phyloP scores from a whole-genome alignment of 2,888 invertebrate genomes.

The Noctua comes region DNA sequence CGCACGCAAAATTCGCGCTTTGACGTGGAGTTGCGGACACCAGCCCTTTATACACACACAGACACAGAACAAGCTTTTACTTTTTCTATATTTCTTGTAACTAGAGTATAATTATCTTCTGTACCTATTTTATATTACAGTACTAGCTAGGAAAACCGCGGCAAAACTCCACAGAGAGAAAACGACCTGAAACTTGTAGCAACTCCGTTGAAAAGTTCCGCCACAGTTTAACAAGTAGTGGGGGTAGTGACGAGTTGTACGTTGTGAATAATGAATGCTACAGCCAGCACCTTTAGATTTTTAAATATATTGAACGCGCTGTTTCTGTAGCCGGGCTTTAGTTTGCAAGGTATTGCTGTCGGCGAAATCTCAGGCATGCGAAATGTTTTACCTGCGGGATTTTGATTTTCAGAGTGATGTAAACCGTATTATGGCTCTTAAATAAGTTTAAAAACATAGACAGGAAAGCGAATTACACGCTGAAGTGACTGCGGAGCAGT shows the following conservation, averaged over 20 bases:
- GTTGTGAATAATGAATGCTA: constrained; percentile 52
- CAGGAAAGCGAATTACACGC: too few species aligned
- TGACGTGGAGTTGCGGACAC: too few species aligned
- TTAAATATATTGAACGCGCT: constrained; percentile 25
- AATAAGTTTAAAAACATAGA: background rate
- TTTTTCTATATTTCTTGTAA: background rate
- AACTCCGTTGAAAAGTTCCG: constrained; percentile 40
- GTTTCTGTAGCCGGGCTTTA: background rate
- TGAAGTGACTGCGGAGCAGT: too few species aligned
- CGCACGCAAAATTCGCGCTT: too few species aligned
- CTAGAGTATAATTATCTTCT: background rate
- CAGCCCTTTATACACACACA: too few species aligned
- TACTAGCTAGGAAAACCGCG: background rate
- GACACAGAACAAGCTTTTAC: background rate
- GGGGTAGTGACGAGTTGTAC: constrained; percentile 29
- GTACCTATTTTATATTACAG: background rate
- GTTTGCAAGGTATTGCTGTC: background rate
- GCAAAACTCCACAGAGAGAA: constrained; percentile 22
- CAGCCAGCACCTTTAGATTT: constrained; percentile 15
- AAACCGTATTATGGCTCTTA: background rate
- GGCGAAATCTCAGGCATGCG: background rate
- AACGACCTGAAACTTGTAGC: constrained; percentile 34
- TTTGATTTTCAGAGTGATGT: background rate
- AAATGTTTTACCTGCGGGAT: background rate
- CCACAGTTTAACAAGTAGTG: constrained; percentile 30